Conservation (phyloP, 1,140 invertebrate genomes). For the Euschistus heros region DNA sequence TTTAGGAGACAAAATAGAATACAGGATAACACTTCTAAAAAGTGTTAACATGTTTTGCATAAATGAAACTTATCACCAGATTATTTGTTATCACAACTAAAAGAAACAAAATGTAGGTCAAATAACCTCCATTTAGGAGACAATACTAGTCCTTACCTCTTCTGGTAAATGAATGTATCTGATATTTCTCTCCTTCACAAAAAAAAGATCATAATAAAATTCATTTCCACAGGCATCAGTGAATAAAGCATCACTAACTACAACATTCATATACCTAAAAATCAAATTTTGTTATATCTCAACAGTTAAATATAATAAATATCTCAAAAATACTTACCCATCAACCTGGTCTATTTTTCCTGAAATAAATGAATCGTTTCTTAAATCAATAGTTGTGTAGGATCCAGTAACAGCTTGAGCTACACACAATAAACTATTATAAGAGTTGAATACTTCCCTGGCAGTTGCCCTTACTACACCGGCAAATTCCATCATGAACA, state of each 20-base stretch:
- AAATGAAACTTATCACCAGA: too few species aligned
- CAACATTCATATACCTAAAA: slow-evolving; percentile 24
- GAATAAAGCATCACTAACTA: slow-evolving; percentile 20
- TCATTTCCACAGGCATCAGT: slow-evolving; percentile 22
- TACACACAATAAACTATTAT: slow-evolving; percentile 46
- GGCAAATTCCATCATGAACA: too few species aligned
- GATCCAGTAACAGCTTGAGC: slow-evolving; percentile 49
- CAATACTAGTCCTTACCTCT: slow-evolving; percentile 16
- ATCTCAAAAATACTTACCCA: slow-evolving; percentile 36
- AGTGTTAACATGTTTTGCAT: too few species aligned
- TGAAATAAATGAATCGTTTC: slow-evolving; percentile 49
- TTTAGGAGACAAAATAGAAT: too few species aligned
- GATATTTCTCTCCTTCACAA: slow-evolving; percentile 19
- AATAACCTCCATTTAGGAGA: slow-evolving; percentile 5
- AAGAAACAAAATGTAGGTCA: slow-evolving; percentile 5
- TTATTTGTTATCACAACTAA: too few species aligned
- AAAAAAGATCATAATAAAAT: slow-evolving; percentile 22
- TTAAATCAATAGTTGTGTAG: slow-evolving; percentile 51
- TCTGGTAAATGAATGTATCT: slow-evolving; percentile 25
- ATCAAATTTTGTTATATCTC: not conserved
- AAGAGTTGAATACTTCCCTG: slow-evolving; percentile 11
- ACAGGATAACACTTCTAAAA: too few species aligned
- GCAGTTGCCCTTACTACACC: too few species aligned
- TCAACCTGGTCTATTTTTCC: slow-evolving; percentile 47
- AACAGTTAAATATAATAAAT: not conserved